Evolutionary conservation across 2,113 vertebrate genomes (phyloP).

Genomic region (Equus quagga): DNA sequence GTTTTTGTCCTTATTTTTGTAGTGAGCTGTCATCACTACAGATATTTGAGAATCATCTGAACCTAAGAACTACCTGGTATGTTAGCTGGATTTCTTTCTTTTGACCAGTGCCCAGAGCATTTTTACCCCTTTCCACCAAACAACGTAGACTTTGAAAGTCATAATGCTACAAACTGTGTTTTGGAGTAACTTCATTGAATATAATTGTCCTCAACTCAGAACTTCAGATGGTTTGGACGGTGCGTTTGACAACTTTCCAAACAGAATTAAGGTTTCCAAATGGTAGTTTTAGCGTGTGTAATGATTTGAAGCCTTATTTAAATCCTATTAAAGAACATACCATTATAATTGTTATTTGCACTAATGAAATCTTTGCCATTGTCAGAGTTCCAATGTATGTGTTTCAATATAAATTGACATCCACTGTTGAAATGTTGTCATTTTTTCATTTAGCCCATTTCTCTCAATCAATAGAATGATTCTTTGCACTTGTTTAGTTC

Average conservation of each 20-base stretch:
- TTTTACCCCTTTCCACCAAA: slow-evolving; percentile 65
- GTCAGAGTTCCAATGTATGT: slow-evolving; percentile 80
- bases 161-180: slow-evolving; percentile 67
- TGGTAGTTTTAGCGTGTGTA: slow-evolving; percentile 87
- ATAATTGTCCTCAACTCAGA: slow-evolving; percentile 85
- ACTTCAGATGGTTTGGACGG: slow-evolving; percentile 77
- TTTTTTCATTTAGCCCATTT: slow-evolving; percentile 71
- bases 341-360: slow-evolving; percentile 90
- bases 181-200: slow-evolving; percentile 84
- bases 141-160: slow-evolving; percentile 67
- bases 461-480: slow-evolving; percentile 69
- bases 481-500: slow-evolving; percentile 78
- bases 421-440: slow-evolving; percentile 75
- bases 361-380: slow-evolving; percentile 87
- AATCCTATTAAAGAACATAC: slow-evolving; percentile 89
- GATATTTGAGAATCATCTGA: slow-evolving; percentile 64
- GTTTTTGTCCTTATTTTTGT: slow-evolving; percentile 24
- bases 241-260: slow-evolving; percentile 84
- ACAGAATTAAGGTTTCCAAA: slow-evolving; percentile 85
- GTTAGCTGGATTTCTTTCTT: slow-evolving; percentile 54
- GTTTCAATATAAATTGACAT: slow-evolving; percentile 78
- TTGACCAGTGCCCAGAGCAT: not conserved
- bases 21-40: slow-evolving; percentile 69
- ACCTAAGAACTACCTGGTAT: slow-evolving; percentile 62
- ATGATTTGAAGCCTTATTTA: slow-evolving; percentile 92